phyloP scores from a whole-genome alignment of 2,797 vertebrate species.

The Aotus griseimembra region DNA sequence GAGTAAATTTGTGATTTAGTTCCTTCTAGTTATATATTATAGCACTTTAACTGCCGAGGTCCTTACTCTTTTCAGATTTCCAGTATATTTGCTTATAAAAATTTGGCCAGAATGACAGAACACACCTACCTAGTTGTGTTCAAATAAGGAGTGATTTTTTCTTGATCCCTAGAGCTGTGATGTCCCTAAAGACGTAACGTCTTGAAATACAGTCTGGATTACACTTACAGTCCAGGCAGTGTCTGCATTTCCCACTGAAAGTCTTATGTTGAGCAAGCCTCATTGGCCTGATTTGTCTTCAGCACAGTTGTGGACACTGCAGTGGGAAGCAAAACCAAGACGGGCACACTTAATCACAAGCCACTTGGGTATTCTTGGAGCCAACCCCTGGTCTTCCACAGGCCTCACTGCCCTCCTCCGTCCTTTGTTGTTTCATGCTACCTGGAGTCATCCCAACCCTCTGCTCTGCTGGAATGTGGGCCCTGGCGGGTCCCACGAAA shows the following conservation, averaged over 20 bases:
- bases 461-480: not conserved
- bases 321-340: fast-evolving
- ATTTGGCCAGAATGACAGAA: not conserved
- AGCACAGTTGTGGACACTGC: fast-evolving
- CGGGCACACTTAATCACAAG: not conserved
- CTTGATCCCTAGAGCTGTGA: not conserved
- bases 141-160: not conserved
- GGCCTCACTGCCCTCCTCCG: not conserved
- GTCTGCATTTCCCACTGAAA: not conserved
- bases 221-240: fast-evolving
- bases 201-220: not conserved
- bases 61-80: not conserved
- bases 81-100: not conserved
- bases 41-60: not conserved
- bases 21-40: not conserved
- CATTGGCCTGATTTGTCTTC: fast-evolving
- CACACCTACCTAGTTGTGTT: not conserved
- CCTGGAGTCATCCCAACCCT: not conserved
- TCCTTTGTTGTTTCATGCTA: fast-evolving
- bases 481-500: not conserved
- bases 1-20: not conserved
- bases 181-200: not conserved
- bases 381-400: no score
- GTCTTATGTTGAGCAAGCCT: not conserved
- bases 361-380: not conserved